phyloP scores from a whole-genome alignment of 1,140 invertebrate species.

The Homarus americanus region DNA sequence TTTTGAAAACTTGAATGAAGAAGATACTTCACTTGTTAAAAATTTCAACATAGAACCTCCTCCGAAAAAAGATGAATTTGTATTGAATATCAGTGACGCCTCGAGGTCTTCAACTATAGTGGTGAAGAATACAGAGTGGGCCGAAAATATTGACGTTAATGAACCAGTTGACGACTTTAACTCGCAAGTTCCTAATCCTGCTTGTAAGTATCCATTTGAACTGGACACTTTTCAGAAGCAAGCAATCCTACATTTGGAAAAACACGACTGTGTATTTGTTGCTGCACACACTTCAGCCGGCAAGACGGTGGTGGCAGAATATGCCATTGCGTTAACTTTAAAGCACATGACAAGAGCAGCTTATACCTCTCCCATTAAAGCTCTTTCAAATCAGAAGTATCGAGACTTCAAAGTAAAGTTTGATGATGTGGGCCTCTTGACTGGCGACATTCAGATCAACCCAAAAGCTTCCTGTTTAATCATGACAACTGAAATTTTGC shows the following conservation, averaged over 20 bases:
- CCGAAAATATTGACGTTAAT: slow-evolving; percentile 89
- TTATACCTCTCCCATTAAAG: slow-evolving; percentile 99
- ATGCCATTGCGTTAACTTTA: slow-evolving; percentile 95
- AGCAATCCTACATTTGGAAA: slow-evolving; percentile 96
- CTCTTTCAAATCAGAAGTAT: slow-evolving; percentile 99
- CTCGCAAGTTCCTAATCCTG: slow-evolving; percentile 90
- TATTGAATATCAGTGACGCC: slow-evolving; percentile 69
- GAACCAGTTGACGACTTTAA: slow-evolving; percentile 90
- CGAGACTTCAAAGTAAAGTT: slow-evolving; percentile 94
- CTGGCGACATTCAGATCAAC: slow-evolving; percentile 98
- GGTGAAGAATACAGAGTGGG: slow-evolving; percentile 84
- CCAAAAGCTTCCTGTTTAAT: slow-evolving; percentile 95
- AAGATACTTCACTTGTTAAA: slow-evolving; percentile 62
- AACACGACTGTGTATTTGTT: slow-evolving; percentile 97
- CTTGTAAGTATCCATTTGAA: slow-evolving; percentile 93
- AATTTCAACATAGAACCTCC: slow-evolving; percentile 64
- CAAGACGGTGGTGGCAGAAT: slow-evolving; percentile 99
- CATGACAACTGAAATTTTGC: slow-evolving; percentile 99
- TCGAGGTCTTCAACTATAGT: slow-evolving; percentile 7
- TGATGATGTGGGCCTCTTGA: slow-evolving; percentile 95
- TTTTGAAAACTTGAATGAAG: slow-evolving; percentile 63
- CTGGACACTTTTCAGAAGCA: slow-evolving; percentile 98
- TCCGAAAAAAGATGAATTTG: slow-evolving; percentile 64
- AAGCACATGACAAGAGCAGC: slow-evolving; percentile 95
- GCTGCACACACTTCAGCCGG: slow-evolving; percentile 99